Evolutionary conservation across 2,888 invertebrate genomes (phyloP).

Genomic region (Drosophila nr. perissopoda): DNA sequence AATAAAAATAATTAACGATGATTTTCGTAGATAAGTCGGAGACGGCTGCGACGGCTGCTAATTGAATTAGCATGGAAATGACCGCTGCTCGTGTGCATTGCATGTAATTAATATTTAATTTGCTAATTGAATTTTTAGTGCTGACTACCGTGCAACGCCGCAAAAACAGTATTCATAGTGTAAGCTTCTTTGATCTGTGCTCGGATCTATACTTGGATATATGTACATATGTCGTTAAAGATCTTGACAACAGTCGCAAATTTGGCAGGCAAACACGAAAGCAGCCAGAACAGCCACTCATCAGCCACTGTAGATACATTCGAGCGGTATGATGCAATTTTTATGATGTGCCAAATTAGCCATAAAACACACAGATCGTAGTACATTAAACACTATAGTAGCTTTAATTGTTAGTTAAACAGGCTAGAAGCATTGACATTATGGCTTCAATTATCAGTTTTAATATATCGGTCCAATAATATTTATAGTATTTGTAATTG

Average conservation of each 20-base stretch:
- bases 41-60: constrained; percentile 48
- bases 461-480: neutral
- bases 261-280: constrained; percentile 50
- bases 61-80: constrained; percentile 68
- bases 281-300: constrained; percentile 40
- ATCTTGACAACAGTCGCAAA: constrained; percentile 68
- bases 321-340: constrained; percentile 43
- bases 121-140: constrained; percentile 66
- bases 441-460: neutral
- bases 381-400: constrained; percentile 12
- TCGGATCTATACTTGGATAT: constrained; percentile 11
- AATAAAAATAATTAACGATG: constrained; percentile 15
- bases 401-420: constrained; percentile 5
- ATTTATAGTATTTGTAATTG: neutral
- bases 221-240: constrained; percentile 23
- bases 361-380: constrained; percentile 49
- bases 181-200: constrained; percentile 56
- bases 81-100: constrained; percentile 31
- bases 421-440: neutral
- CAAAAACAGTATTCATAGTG: constrained; percentile 38
- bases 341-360: constrained; percentile 77
- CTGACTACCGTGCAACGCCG: constrained; percentile 60
- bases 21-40: constrained; percentile 30
- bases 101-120: constrained; percentile 73
- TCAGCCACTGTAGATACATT: neutral